Evolutionary conservation across 64 coral and sea anemone species (phyloP).

Genomic region (Montipora foliosa): DNA sequence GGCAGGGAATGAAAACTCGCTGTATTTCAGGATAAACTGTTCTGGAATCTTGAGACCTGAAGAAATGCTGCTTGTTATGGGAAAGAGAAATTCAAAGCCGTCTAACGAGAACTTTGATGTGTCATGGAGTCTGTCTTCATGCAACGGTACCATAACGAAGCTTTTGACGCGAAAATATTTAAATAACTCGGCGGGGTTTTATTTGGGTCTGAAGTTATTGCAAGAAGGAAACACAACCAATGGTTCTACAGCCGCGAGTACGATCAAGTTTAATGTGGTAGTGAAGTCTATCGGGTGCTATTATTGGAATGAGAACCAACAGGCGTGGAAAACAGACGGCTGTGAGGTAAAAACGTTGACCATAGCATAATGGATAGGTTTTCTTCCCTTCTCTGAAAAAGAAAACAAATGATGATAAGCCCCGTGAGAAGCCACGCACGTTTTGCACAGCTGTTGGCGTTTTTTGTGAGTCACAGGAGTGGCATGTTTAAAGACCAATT

Average conservation of each 20-base stretch:
- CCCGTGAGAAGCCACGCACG: no score
- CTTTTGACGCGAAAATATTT: conserved; percentile 16
- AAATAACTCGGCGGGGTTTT: background rate
- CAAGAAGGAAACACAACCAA: background rate
- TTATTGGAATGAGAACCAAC: conserved; percentile 61
- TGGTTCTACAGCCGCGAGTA: background rate
- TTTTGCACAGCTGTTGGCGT: no score
- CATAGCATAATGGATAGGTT: no score
- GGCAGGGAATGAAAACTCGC: background rate
- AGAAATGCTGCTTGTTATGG: background rate
- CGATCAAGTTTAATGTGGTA: conserved; percentile 26
- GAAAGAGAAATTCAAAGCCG: conserved; percentile 23
- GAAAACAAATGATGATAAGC: no score
- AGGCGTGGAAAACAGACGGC: conserved; percentile 53
- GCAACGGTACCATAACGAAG: conserved; percentile 4
- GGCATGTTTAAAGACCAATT: no score
- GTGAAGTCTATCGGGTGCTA: conserved; percentile 52
- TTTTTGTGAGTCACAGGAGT: no score
- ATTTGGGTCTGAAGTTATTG: conserved; percentile 35
- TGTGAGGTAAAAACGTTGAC: conserved; percentile 45
- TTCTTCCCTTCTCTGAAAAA: no score
- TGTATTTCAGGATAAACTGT: background rate
- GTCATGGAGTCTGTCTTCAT: background rate
- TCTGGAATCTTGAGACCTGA: background rate
- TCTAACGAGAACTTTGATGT: conserved; percentile 12